phyloP scores from a whole-genome alignment of 2,113 vertebrate genomes.

The Ctenomys sociabilis region DNA sequence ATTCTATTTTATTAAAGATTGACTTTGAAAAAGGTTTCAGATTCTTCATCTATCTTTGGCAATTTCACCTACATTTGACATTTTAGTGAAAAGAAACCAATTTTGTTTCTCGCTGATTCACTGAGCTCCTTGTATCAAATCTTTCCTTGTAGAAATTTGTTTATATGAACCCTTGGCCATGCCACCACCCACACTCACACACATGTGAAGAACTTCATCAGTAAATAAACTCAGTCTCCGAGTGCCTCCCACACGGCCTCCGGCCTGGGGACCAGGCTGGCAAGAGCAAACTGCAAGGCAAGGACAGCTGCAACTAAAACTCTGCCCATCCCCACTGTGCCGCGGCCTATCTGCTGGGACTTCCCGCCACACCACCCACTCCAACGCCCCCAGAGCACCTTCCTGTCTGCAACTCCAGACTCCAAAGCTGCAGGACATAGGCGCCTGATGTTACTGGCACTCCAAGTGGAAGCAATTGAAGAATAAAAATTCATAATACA shows the following conservation, averaged over 20 bases:
- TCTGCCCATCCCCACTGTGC: not conserved
- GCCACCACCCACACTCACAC: not conserved
- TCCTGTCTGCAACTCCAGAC: not conserved
- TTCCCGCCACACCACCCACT: not conserved
- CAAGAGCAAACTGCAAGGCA: not conserved
- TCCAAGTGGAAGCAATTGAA: not conserved
- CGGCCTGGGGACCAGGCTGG: not conserved
- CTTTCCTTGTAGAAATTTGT: constrained; percentile 18
- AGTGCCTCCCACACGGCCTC: not conserved
- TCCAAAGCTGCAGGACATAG: not conserved
- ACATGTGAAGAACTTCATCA: not conserved
- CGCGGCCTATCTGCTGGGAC: not conserved
- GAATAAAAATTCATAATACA: not conserved
- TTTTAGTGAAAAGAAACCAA: constrained; percentile 54
- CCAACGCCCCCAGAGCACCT: not conserved
- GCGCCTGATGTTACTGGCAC: not conserved
- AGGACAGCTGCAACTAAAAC: not conserved
- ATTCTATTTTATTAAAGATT: constrained; percentile 69
- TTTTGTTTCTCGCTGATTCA: constrained; percentile 47
- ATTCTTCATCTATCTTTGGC: constrained; percentile 46
- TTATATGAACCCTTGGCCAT: not conserved
- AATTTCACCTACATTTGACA: constrained; percentile 64
- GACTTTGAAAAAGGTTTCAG: constrained; percentile 50
- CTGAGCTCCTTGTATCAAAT: constrained; percentile 40
- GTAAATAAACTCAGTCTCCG: not conserved